These are phyloP conservation scores for Graptemys geographica DNA, from an alignment of 2,797 vertebrate species.

Conservation along the genomic window DNA sequence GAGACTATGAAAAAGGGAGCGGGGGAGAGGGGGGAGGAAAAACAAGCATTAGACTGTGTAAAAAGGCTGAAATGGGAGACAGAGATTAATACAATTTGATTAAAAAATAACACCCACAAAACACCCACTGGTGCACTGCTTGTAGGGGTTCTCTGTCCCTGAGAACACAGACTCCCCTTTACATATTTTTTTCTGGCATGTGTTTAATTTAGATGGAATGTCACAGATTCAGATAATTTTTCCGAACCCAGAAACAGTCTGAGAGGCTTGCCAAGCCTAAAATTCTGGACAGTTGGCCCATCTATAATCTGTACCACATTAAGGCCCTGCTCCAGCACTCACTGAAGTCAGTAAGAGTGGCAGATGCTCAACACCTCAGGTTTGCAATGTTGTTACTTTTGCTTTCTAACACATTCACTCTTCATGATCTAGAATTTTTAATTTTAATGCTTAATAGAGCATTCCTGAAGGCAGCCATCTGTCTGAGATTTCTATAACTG, in stretches of 20 bases:
- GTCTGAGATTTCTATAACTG: not conserved
- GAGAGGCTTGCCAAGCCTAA: not conserved
- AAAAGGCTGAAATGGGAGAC: not conserved
- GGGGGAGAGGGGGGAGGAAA: not conserved
- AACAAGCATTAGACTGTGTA: not conserved
- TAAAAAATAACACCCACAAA: not conserved
- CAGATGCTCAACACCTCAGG: not conserved
- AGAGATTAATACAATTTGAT: not conserved
- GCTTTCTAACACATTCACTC: not conserved
- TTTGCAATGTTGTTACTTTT: not conserved
- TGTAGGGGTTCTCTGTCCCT: not conserved
- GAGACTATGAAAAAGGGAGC: not conserved
- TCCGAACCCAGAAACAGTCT: conserved; percentile 5
- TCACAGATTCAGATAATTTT: not conserved
- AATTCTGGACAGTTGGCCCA: not conserved
- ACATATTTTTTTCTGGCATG: not conserved
- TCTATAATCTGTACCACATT: not conserved
- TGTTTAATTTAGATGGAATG: not conserved
- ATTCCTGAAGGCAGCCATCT: not conserved
- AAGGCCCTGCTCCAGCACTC: not conserved
- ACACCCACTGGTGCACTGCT: not conserved
- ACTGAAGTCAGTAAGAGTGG: not conserved
- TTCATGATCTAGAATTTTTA: not conserved
- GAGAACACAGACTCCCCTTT: not conserved
- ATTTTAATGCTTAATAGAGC: not conserved